Percentiles rank a stretch among this genome's conserved stretches.
These are phyloP conservation scores for Helleia helle DNA, from an alignment of 2,888 invertebrate genomes.

Conservation along the genomic window DNA sequence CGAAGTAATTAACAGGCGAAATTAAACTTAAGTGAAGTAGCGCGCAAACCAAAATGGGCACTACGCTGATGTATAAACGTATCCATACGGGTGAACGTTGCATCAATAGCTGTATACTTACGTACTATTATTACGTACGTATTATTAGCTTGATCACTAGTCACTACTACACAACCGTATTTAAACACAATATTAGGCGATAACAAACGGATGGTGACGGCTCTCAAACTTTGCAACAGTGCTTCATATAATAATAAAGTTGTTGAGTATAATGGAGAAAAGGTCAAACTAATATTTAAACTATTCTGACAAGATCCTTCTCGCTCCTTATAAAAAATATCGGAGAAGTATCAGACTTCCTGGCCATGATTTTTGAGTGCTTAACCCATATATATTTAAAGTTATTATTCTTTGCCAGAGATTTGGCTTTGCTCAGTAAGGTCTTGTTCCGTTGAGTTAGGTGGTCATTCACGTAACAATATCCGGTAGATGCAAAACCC, in stretches of 20 bases:
- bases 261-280: background rate
- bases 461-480: constrained; percentile 16
- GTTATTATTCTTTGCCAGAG: constrained; percentile 11
- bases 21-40: background rate
- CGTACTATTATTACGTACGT: too few species aligned
- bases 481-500: constrained; percentile 8
- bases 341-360: constrained; percentile 17
- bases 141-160: background rate
- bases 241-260: background rate
- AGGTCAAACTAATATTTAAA: background rate
- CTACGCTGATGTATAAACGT: background rate
- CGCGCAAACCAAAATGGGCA: background rate
- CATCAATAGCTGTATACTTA: background rate
- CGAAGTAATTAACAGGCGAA: background rate
- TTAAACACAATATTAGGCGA: background rate
- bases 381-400: constrained; percentile 19
- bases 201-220: background rate
- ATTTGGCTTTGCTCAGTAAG: constrained; percentile 12
- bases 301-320: constrained; percentile 13
- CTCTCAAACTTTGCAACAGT: background rate
- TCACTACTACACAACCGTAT: background rate
- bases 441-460: constrained; percentile 13
- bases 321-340: constrained; percentile 16
- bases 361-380: constrained; percentile 19
- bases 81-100: background rate